Evolutionary conservation across 64 coral and sea anemone species (phyloP), one percentile per base, ranked within the genome.

Genomic region (Stylophora pistillata): DNA sequence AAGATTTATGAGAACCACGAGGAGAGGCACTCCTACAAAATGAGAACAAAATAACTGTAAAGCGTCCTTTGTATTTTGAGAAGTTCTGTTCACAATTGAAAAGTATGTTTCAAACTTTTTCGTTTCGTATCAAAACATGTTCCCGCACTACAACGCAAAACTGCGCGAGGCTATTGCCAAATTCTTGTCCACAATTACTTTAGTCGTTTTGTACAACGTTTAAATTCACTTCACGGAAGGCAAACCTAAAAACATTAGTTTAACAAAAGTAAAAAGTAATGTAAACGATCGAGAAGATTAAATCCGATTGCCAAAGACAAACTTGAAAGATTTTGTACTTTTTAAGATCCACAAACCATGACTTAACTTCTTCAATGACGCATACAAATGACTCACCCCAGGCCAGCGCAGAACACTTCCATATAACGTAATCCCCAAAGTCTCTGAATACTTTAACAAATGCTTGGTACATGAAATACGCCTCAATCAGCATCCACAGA

Each of bases 361-460:
- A 4, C 21, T 16, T 13, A 29, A 20, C 9, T 37, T 20, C 2
- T 68, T 27, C 14, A 29, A 57, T 54, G 65, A 47, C 17, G 7
- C 27, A 29, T 18, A 29, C 18, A 2, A 53, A 15, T 12, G 27
- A 80, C 89, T 89, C 62, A 98, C 96, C 96, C 96, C 96, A 98
- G 15, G 86, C 96, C 13, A 98, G 30, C 59, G 80, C 65, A 0
- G 96, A 69, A 74, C 96, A 98, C 54, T 98, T 98, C 59, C 88
- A 75, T 77, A 98, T 54, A 18, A 89, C 86, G 62, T 98, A 89
- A 41, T 98, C 96, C 3, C 96, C 96, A 52, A 90, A 91, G 70
- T 98, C 93, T 29, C 85, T 89, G 87, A 93, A 98, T 3, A 98
- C 96, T 82, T 98, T 98, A 9, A 98, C 96, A 83, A 98, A 98